Evolutionary conservation across 1,140 invertebrate genomes (phyloP).

Genomic region (Sarcophaga bullata): DNA sequence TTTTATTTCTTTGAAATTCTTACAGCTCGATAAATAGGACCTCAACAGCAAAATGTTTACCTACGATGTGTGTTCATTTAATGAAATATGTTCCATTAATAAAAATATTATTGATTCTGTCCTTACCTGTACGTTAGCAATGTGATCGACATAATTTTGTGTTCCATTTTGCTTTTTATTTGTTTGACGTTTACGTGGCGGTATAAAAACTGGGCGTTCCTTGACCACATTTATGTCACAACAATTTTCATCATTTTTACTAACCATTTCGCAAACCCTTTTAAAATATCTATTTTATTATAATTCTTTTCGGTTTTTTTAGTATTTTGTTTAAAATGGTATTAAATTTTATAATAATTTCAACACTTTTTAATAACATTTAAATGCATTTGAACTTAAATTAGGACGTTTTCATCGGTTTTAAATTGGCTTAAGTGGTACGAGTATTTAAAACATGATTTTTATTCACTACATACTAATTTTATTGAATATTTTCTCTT

Average conservation of each 20-base stretch:
- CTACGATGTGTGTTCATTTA: too few species aligned
- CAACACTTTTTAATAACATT: not conserved
- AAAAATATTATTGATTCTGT: too few species aligned
- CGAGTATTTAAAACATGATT: not conserved
- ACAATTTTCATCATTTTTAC: constrained; percentile 50
- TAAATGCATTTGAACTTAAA: constrained; percentile 38
- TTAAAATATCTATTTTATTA: not conserved
- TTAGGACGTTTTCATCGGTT: constrained; percentile 26
- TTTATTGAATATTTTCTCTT: not conserved
- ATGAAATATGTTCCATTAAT: too few species aligned
- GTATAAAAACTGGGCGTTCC: constrained; percentile 71
- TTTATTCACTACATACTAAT: not conserved
- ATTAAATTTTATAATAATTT: too few species aligned
- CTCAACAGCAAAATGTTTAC: too few species aligned
- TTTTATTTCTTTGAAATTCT: too few species aligned
- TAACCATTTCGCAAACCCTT: constrained; percentile 52
- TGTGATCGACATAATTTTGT: constrained; percentile 71
- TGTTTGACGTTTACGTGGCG: constrained; percentile 70
- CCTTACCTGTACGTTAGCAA: constrained; percentile 70
- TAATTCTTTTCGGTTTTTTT: not conserved
- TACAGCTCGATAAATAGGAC: too few species aligned
- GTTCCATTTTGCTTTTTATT: constrained; percentile 68
- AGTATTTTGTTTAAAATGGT: too few species aligned
- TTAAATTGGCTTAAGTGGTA: not conserved
- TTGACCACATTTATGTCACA: constrained; percentile 59